Evolutionary conservation across 2,797 vertebrate species (phyloP), one percentile per base, ranked within the genome.

Genomic region (Chaunax sp.): DNA sequence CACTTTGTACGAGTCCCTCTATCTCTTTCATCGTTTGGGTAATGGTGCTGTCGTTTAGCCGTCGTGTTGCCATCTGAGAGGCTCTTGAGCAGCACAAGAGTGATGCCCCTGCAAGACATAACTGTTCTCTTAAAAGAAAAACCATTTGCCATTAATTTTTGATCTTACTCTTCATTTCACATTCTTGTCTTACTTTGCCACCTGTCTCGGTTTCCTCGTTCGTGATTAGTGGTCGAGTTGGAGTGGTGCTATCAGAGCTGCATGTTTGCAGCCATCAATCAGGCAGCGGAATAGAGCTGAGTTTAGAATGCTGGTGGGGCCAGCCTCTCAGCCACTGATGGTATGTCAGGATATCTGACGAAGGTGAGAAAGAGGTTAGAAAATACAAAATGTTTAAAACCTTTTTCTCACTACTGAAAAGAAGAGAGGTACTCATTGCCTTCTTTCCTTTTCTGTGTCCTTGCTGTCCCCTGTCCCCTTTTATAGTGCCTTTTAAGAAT

Each of bases 201-300:
- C 41, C 56, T 50, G 41, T 26, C 35, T 54, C 50, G 35, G 47
- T 55, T 66, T 65, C 41, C 44, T 59, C 58, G 25, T 35, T 75
- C 37, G 18, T 54, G 66, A 80, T 82, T 73, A 68, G 33, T 59
- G 43, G 53, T 44, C 37, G 5, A 82, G 86, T 84, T 85, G 84
- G 60, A 79, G 68, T 26, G 15, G 45, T 49, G 75, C 78, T 71
- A 58, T 75, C 64, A 40, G 59, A 68, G 69, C 16, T 15, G 56
- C 16, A 52, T 69, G 74, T 77, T 60, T 74, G 46, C 56, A 56
- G 75, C 53, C 59, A 76, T 86, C 81, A 74, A 64, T 85, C 79
- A 72, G 65, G 43, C 50, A 2, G 45, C 73, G 72, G 70, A 81
- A 64, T 45, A 64, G 57, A 56, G 47, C 64, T 19, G 35, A 18